Conservation (phyloP, 1,140 invertebrate species). For the Pseudomyrmex flavicornis region DNA sequence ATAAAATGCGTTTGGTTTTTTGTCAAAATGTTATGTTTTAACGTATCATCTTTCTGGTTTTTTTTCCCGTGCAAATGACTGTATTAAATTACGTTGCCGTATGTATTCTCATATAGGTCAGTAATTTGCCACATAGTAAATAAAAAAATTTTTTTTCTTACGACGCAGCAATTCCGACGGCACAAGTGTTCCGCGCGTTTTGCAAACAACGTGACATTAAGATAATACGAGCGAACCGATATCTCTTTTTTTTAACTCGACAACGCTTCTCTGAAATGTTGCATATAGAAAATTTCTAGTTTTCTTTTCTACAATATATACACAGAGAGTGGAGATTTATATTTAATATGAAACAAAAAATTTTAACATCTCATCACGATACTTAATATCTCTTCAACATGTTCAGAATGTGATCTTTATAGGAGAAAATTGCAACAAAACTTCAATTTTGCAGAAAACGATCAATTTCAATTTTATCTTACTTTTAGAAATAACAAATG, state of each 20-base stretch:
- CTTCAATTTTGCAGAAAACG: no score
- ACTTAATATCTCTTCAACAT: no score
- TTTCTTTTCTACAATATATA: no score
- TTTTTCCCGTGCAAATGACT: not conserved
- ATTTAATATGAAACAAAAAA: no score
- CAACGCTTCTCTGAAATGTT: no score
- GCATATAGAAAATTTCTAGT: no score
- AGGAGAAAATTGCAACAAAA: no score
- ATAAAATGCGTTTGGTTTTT: not conserved
- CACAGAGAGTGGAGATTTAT: no score
- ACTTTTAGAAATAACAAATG: no score
- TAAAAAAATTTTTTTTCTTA: conserved; percentile 11
- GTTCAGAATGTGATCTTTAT: no score
- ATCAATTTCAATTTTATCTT: no score
- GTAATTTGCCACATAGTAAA: conserved; percentile 42
- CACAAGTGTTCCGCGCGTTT: conserved; percentile 21
- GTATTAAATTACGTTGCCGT: not conserved
- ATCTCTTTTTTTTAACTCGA: not conserved
- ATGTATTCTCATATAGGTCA: conserved; percentile 12
- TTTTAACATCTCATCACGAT: no score
- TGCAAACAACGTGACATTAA: conserved; percentile 20
- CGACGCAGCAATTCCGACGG: conserved; percentile 37
- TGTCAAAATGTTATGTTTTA: not conserved
- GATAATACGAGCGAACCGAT: not conserved
- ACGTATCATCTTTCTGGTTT: not conserved